Percentiles rank a stretch among this genome's conserved stretches.
Evolutionary conservation across 2,797 vertebrate species (phyloP).

Genomic region (Myotis vivesi): DNA sequence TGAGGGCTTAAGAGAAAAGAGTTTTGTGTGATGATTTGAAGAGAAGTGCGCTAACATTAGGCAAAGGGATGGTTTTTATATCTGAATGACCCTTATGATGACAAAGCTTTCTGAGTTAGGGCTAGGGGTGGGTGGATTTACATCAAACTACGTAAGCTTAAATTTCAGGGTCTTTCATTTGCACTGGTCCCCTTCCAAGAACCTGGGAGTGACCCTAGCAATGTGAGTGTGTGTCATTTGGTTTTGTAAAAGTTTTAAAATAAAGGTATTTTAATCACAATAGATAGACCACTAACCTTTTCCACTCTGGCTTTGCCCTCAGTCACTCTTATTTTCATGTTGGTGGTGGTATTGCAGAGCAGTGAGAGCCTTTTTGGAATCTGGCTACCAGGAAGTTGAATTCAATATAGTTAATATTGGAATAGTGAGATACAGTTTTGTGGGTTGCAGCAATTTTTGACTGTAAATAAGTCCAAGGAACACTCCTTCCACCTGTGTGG

Average conservation of each 20-base stretch:
- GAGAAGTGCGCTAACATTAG: neutral
- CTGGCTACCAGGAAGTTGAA: neutral
- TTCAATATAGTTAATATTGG: neutral
- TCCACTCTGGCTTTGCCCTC: neutral
- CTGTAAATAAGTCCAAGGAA: neutral
- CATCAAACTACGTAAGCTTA: neutral
- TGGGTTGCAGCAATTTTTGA: neutral
- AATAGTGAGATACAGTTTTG: neutral
- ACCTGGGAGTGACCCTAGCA: neutral
- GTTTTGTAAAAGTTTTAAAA: neutral
- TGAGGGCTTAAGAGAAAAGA: neutral
- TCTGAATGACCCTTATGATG: neutral
- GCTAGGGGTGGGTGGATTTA: neutral
- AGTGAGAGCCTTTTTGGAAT: neutral
- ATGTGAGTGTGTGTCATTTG: neutral
- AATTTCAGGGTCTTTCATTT: neutral
- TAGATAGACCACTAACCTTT: neutral
- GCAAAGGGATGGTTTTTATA: neutral
- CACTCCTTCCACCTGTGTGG: neutral
- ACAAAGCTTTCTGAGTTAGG: neutral
- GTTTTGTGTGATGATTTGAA: neutral
- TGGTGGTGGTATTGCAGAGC: neutral
- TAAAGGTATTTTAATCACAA: neutral
- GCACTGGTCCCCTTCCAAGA: neutral
- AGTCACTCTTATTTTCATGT: neutral